A percentile compares a stretch with the other conserved stretches of the same genome.
phyloP scores from a whole-genome alignment of 1,140 invertebrate species.

The Gerris buenoi region DNA sequence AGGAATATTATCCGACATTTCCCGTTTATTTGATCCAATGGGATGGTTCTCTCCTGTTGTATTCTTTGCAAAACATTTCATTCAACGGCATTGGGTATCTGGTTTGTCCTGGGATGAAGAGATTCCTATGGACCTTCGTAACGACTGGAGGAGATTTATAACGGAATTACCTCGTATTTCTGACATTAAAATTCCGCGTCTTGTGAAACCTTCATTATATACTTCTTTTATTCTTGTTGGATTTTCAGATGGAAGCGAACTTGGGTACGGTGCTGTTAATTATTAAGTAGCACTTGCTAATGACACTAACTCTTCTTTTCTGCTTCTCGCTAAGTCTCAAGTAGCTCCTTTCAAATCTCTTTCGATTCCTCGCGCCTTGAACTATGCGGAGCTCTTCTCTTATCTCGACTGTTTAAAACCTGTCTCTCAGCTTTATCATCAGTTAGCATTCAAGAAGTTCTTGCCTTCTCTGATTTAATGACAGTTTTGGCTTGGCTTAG shows the following conservation, averaged over 20 bases:
- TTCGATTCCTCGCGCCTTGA: constrained; percentile 28
- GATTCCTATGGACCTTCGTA: no score
- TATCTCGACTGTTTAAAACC: constrained; percentile 17
- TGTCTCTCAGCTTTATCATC: no score
- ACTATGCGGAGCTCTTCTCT: constrained; percentile 25
- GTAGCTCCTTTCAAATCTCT: constrained; percentile 29
- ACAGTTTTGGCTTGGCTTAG: constrained; percentile 23
- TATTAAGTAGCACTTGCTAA: constrained; percentile 13
- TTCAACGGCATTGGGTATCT: neutral
- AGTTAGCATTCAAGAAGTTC: neutral
- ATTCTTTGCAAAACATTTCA: no score
- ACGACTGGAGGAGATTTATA: no score
- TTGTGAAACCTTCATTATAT: neutral
- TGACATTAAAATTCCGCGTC: neutral
- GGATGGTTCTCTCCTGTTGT: constrained; percentile 20
- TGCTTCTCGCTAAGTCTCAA: constrained; percentile 28
- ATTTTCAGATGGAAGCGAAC: constrained; percentile 23
- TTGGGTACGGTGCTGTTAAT: constrained; percentile 22
- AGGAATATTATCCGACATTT: constrained; percentile 16
- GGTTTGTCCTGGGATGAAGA: no score
- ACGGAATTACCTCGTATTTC: no score
- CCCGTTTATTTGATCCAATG: constrained; percentile 24
- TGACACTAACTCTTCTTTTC: neutral
- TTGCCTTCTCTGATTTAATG: constrained; percentile 25
- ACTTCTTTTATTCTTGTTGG: constrained; percentile 20